phyloP scores from a whole-genome alignment of 2,888 invertebrate species.

The Dynastes grantii region DNA sequence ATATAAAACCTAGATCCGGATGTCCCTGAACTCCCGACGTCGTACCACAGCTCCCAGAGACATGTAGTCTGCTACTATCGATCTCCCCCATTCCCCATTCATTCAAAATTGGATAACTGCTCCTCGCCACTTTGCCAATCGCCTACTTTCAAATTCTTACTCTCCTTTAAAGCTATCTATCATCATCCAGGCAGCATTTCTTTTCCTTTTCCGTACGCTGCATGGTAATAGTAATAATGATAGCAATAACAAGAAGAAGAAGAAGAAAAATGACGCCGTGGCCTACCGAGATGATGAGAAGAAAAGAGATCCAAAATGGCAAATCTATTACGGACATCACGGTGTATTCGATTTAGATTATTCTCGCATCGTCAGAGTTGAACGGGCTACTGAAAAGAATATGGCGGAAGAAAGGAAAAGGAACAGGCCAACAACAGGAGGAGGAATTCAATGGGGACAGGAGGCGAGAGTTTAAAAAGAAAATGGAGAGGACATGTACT shows the following conservation, averaged over 20 bases:
- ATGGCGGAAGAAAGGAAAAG: neutral
- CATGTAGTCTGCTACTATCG: slow-evolving; percentile 56
- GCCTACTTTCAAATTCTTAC: too few relatives aligned
- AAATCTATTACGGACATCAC: slow-evolving; percentile 18
- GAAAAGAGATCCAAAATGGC: neutral
- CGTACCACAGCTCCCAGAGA: slow-evolving; percentile 51
- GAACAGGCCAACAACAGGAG: too few relatives aligned
- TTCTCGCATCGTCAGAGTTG: slow-evolving; percentile 23
- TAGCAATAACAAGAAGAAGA: neutral
- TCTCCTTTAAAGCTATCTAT: too few relatives aligned
- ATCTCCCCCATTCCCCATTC: slow-evolving; percentile 55
- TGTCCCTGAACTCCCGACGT: slow-evolving; percentile 57
- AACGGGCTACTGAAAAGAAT: slow-evolving; percentile 5
- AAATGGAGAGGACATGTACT: neutral
- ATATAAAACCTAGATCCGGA: slow-evolving; percentile 33
- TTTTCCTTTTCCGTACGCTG: neutral
- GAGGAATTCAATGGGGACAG: too few relatives aligned
- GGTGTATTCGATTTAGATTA: slow-evolving; percentile 35
- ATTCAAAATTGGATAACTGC: slow-evolving; percentile 54
- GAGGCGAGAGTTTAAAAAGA: neutral
- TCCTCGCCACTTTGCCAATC: slow-evolving; percentile 21
- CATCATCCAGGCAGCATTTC: neutral
- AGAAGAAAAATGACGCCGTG: neutral
- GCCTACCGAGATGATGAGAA: too few relatives aligned
- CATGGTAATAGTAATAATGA: neutral